Conservation (phyloP, 2,888 invertebrate species). For the Drosophila kanekoi region DNA sequence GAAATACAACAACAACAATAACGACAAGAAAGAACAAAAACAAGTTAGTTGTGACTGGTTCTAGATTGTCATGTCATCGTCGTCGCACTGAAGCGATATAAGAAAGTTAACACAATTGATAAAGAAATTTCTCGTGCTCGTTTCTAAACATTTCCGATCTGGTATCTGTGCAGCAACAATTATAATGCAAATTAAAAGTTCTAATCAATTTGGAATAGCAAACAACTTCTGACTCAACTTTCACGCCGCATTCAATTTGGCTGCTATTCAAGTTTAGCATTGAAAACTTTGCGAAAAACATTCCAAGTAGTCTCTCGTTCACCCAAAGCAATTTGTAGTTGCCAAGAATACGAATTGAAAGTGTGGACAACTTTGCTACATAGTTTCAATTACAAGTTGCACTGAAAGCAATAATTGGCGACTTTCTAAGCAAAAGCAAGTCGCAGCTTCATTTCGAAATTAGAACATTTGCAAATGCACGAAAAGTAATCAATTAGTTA, state of each 20-base stretch:
- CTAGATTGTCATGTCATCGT: slow-evolving; percentile 50
- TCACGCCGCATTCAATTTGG: slow-evolving; percentile 31
- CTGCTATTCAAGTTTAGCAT: slow-evolving; percentile 1
- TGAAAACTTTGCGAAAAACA: slow-evolving; percentile 20
- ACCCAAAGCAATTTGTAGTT: not conserved
- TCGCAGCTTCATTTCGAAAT: no score
- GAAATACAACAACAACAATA: slow-evolving; percentile 7
- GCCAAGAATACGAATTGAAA: not conserved
- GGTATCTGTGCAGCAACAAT: slow-evolving; percentile 29
- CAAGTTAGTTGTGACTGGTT: slow-evolving; percentile 25
- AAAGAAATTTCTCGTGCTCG: slow-evolving; percentile 24
- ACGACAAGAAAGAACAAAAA: slow-evolving; percentile 8
- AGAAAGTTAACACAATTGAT: slow-evolving; percentile 53
- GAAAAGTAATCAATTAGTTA: no score
- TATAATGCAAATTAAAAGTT: slow-evolving; percentile 60
- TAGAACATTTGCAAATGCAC: no score
- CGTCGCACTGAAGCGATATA: slow-evolving; percentile 22
- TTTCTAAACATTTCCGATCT: slow-evolving; percentile 43
- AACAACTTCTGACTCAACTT: slow-evolving; percentile 43
- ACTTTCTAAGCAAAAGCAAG: no score
- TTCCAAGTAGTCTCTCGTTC: not conserved
- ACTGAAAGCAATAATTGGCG: not conserved
- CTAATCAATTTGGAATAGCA: slow-evolving; percentile 53
- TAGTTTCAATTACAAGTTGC: no score
- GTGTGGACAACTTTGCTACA: no score